Percentiles rank a stretch among this genome's conserved stretches.
These are phyloP conservation scores for Drosophila meridiana DNA, from an alignment of 2,888 invertebrate species.

Conservation along the genomic window DNA sequence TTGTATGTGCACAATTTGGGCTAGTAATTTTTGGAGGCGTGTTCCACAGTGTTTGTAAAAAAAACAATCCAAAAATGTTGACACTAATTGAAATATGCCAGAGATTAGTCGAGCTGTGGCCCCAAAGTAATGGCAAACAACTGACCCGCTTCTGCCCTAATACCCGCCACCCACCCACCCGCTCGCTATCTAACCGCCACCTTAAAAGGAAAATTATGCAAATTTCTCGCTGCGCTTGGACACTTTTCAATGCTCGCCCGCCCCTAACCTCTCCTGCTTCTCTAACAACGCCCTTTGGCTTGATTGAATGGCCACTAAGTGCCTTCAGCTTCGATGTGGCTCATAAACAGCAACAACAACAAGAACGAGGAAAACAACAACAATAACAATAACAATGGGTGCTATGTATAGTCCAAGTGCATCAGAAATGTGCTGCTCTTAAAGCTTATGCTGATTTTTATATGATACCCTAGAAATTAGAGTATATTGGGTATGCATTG, in stretches of 20 bases:
- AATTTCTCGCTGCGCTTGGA: slow-evolving; percentile 67
- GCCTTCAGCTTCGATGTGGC: slow-evolving; percentile 58
- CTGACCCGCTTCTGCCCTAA: slow-evolving; percentile 2
- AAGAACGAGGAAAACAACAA: slow-evolving; percentile 4
- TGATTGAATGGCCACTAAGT: slow-evolving; percentile 74
- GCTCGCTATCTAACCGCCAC: not conserved
- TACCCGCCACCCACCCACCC: not conserved
- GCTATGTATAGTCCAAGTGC: slow-evolving; percentile 29
- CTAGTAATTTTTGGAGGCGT: slow-evolving; percentile 18
- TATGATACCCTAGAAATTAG: slow-evolving; percentile 8
- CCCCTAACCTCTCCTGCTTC: not conserved
- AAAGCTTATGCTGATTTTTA: slow-evolving; percentile 16
- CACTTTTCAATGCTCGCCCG: slow-evolving; percentile 53
- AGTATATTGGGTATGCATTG: not conserved
- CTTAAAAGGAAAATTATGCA: slow-evolving; percentile 70
- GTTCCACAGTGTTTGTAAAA: slow-evolving; percentile 27
- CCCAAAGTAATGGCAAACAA: slow-evolving; percentile 59
- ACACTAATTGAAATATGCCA: slow-evolving; percentile 77
- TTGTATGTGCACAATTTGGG: slow-evolving; percentile 5
- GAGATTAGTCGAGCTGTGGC: slow-evolving; percentile 55
- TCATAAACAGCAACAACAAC: slow-evolving; percentile 43
- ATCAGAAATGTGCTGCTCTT: slow-evolving; percentile 15
- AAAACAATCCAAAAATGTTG: slow-evolving; percentile 66
- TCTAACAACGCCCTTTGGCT: slow-evolving; percentile 11
- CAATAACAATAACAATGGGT: slow-evolving; percentile 30